Evolutionary conservation across 2,113 vertebrate species (phyloP), one percentile per base, ranked within the genome.

Genomic region (Protobothrops flavoviridis): DNA sequence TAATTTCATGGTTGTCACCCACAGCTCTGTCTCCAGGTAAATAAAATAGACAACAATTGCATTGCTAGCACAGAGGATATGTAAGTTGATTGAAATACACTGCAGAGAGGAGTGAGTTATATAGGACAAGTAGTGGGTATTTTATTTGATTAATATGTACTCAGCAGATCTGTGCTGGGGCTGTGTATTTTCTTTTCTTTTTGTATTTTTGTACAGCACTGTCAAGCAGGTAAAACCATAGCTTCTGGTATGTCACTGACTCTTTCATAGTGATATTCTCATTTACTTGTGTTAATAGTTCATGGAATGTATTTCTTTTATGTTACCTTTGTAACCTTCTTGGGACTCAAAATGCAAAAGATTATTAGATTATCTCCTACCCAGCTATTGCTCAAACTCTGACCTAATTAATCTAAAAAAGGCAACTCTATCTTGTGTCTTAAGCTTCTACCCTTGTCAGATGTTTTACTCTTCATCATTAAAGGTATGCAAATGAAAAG

Each of bases 1-100:
- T 92, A 92, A 92, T 88, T 55, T 92, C 53, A 55, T 88, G 57
- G 48, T 88, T 69, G 57, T 64, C 29, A 48, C 56, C n/a, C 91
- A 87, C 57, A 64, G 7, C 20, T 88, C 48, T n/a, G 39, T 88
- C 26, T 92, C 85, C 39, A 69, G 39, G 33, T 33, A 88, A 85
- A 91, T 23, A 91, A 39, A 85, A 86, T 9, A 91, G 12, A 74
- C 61, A 43, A 9, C 88, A 87, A 23, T 26, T 88, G 43, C 45
- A 29, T n/a, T n/a, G 26, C 57, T 33, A 61, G 57, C 53, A 57
- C 56, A 20, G 48, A n/a, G 24, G n/a, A 74, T 8, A 21, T 55
- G 6, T 53, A 20, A 57, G 55, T 74, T 81, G n/a, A 81, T 56
- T 55, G 87, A 52, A 92, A 89, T 50, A 74, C 21, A 26, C 11